Base-by-base conservation (phyloP, 2,888 invertebrate species). In the Drosophila mimica region DNA sequence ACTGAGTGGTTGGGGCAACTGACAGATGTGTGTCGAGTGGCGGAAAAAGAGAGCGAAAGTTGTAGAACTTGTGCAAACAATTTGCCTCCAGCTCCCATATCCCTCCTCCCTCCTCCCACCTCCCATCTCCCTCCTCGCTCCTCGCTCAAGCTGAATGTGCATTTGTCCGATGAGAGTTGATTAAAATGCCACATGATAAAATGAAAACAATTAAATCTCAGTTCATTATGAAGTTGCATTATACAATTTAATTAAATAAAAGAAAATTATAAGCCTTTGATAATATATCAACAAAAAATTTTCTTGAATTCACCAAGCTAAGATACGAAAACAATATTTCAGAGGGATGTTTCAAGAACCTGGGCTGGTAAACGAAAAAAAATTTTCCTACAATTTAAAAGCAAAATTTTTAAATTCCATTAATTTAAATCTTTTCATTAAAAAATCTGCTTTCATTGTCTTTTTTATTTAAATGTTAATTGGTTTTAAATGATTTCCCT, bases 1-100 rank as follows among this genome's bases (percentile, higher is more conserved):
- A 46, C 46, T 20, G 8, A 46, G n/a, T 28, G 31, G 40, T 11
- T 13, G 0, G n/a, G 46, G 25, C 48, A 59, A 63, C 52, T 77
- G 74, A 48, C 31, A 65, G 51, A 86, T 79, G 63, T 83, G 66
- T 84, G 83, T 83, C 82, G 75, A 83, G 84, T 78, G 83, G 57
- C 60, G 69, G 34, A 63, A 48, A 71, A 69, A 70, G 79, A 81
- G 84, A 82, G 82, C 65, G 83, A 82, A 86, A 83, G 81, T 86
- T 79, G 63, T 60, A 76, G 77, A 58, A 70, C 67, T 74, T 83
- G 60, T 38, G 74, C 74, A 82, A 74, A 81, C 81, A 78, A 59
- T 77, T 86, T 64, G 62, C 58, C 67, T 64, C 64, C 74, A 74
- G 61, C 40, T 58, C 36, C 64, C 74, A 74, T 58, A 36, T 58